Conservation (phyloP, 1,140 invertebrate genomes). For the Heliconius eleuchia region DNA sequence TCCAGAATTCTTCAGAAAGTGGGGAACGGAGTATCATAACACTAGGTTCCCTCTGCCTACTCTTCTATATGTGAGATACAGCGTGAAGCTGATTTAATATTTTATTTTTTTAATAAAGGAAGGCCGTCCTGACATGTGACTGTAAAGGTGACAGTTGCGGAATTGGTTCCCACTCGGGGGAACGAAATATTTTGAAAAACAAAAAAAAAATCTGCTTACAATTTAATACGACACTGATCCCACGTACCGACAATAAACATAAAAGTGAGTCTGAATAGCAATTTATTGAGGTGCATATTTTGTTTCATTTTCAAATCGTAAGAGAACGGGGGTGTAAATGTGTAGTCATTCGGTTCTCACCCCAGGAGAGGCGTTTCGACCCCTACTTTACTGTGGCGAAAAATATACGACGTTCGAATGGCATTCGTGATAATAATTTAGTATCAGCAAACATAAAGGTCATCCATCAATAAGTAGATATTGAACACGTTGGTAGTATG, state of each 20-base stretch:
- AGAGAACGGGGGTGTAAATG: conserved; percentile 29
- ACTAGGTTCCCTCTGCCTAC: no score
- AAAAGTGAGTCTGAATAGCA: not conserved
- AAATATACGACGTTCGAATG: not conserved
- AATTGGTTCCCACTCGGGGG: no score
- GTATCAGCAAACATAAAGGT: not conserved
- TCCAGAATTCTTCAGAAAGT: no score
- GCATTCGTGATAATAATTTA: not conserved
- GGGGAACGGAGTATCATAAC: no score
- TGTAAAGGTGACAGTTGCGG: no score
- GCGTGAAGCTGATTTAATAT: no score
- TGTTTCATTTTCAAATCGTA: conserved; percentile 41
- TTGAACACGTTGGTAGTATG: no score
- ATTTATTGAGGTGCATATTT: conserved; percentile 49
- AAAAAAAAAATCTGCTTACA: not conserved
- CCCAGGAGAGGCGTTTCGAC: conserved; percentile 47
- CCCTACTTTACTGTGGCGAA: conserved; percentile 28
- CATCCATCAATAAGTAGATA: no score
- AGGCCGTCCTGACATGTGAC: no score
- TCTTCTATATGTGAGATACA: no score
- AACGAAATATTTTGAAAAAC: not conserved
- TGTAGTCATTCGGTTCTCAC: conserved; percentile 45
- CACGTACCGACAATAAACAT: not conserved
- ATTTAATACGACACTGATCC: not conserved
- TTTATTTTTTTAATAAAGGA: no score